phyloP scores from a whole-genome alignment of 2,797 vertebrate genomes.

The Falco concolor region DNA sequence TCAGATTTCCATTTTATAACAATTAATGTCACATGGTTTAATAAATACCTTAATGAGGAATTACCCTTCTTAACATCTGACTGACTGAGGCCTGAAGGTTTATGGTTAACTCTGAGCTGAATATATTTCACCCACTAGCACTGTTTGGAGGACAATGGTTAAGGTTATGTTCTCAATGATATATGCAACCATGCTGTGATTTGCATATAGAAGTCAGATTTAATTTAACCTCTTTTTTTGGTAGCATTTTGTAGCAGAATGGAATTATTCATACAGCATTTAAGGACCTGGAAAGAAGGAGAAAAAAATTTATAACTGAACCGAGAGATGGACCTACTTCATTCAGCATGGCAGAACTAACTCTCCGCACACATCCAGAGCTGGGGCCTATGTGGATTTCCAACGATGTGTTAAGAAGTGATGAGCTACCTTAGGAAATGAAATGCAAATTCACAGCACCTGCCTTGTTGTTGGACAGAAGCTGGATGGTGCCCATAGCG shows the following conservation, averaged over 20 bases:
- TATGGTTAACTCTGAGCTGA: background rate
- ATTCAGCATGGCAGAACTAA: background rate
- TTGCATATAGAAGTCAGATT: background rate
- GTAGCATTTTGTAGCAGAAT: background rate
- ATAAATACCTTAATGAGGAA: background rate
- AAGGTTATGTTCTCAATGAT: background rate
- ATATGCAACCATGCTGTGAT: background rate
- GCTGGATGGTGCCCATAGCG: background rate
- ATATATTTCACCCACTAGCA: background rate
- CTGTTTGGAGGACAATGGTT: background rate
- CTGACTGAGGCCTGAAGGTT: background rate
- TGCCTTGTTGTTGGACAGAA: background rate
- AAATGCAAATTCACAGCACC: background rate
- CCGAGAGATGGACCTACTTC: background rate
- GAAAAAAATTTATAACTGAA: background rate
- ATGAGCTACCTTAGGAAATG: background rate
- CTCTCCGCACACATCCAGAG: background rate
- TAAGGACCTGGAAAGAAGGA: background rate
- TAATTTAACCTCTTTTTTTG: background rate
- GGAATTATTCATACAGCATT: background rate
- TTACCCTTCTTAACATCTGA: background rate
- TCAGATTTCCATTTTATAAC: background rate
- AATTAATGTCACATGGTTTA: background rate
- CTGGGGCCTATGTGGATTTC: background rate
- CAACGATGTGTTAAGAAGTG: background rate